Evolutionary conservation across 37 sponge, comb jelly and placozoan genomes (phyloP), one percentile per base, ranked within the genome.

Genomic region (Haliclona indistincta): DNA sequence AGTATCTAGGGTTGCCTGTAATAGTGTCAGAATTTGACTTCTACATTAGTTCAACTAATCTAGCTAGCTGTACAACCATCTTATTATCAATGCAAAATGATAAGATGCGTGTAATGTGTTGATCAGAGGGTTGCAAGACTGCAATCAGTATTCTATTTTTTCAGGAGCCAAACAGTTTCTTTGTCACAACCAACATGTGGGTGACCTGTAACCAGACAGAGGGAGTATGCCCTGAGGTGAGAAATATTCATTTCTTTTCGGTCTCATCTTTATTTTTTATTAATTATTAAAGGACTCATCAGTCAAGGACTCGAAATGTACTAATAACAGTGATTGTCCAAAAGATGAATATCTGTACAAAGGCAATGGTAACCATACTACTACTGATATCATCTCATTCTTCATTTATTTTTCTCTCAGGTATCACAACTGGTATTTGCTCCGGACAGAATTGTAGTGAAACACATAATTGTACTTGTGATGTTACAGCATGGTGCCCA

Each of bases 151-250:
- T n/a, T 23, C 3, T 53, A 17, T 4, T 26, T 41, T 30, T 1
- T 11, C 38, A 91, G 89, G 71, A 83, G 35, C 84, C 88, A 0
- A 69, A 88, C 64, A 72, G 72, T 58, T 67, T 86, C 68, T 87
- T 87, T 68, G 84, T 91, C 6, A 91, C 81, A 63, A 86, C 88
- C 37, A 87, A 87, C 61, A 52, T 81, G 70, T 80, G 79, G 79
- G 25, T 62, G 0, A 91, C 88, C 0, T 76, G 71, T 54, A 56
- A 74, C 22, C 82, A 88, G 79, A 81, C 65, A 43, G 36, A 81
- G 22, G 73, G 79, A 29, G 41, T 41, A 26, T 89, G 94, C 73
- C 47, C 68, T 71, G 94, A 93, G 78, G 84, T 87, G 58, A 68
- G 78, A 23, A 33, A 20, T 67, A n/a, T n/a, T 47, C 13, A 47